Conservation (phyloP, 2,888 invertebrate genomes). For the Phaonia tiefii region DNA sequence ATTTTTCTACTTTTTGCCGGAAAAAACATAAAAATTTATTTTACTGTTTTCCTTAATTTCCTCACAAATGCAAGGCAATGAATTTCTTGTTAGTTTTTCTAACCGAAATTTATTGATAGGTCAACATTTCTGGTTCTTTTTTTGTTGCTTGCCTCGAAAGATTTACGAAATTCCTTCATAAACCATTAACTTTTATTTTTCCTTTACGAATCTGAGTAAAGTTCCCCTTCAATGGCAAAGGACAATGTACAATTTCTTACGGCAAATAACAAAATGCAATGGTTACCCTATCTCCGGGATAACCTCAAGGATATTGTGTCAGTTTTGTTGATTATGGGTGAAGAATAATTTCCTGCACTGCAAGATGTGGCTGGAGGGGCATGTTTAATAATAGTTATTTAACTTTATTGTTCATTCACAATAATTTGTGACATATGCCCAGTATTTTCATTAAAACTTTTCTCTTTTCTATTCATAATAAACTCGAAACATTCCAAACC, state of each 20-base stretch:
- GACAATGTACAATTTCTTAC: constrained; percentile 17
- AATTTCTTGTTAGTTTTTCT: constrained; percentile 3
- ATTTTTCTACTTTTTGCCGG: constrained; percentile 41
- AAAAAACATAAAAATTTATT: constrained; percentile 66
- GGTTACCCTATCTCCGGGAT: background rate
- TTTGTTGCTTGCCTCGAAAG: background rate
- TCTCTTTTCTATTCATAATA: constrained; percentile 44
- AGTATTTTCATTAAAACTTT: constrained; percentile 64
- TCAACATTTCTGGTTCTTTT: constrained; percentile 25
- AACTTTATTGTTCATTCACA: constrained; percentile 48
- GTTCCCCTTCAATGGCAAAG: background rate
- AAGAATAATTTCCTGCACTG: constrained; percentile 13
- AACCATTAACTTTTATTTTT: constrained; percentile 61
- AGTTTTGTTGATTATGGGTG: background rate
- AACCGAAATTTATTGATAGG: constrained; percentile 54
- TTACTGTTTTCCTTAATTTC: constrained; percentile 62
- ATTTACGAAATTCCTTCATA: constrained; percentile 37
- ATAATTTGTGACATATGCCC: constrained; percentile 65
- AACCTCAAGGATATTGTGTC: constrained; percentile 8
- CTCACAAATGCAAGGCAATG: constrained; percentile 44
- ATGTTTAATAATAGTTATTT: constrained; percentile 54
- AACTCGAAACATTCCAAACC: constrained; percentile 2
- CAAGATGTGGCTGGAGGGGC: constrained; percentile 27
- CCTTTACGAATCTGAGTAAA: constrained; percentile 25
- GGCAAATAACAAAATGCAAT: background rate